A percentile compares a stretch with the other conserved stretches of the same genome.
phyloP scores from a whole-genome alignment of 2,113 vertebrate species.

The Maccullochella peelii region DNA sequence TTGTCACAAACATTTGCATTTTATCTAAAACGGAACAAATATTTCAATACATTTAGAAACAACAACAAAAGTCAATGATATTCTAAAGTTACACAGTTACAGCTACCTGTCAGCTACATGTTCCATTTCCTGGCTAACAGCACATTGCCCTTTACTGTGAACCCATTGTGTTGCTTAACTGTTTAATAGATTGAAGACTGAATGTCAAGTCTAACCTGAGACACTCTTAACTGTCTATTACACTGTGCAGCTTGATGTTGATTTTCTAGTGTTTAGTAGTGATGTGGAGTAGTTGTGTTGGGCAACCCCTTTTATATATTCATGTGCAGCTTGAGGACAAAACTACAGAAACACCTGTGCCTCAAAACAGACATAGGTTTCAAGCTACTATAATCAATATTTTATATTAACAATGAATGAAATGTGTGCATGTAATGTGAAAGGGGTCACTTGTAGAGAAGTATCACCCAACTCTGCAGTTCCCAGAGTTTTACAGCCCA shows the following conservation, averaged over 20 bases:
- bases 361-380: background rate
- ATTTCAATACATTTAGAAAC: background rate
- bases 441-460: conserved; percentile 2
- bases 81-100: background rate
- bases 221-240: conserved; percentile 15
- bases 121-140: conserved; percentile 5
- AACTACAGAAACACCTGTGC: background rate
- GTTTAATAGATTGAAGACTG: background rate
- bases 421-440: conserved; percentile 10
- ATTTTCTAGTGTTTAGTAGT: background rate
- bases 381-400: conserved; percentile 7
- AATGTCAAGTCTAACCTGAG: conserved; percentile 21
- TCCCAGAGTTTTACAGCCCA: conserved; percentile 10
- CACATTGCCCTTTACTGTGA: conserved; percentile 10
- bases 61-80: conserved; percentile 3
- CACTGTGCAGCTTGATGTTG: background rate
- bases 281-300: conserved; percentile 1
- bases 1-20: background rate
- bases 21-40: background rate
- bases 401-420: background rate
- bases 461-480: background rate
- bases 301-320: background rate
- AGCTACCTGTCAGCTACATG: background rate
- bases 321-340: background rate
- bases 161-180: conserved; percentile 3